Evolutionary conservation across 2,797 vertebrate genomes (phyloP), one percentile per base, ranked within the genome.

Genomic region (Peromyscus eremicus): DNA sequence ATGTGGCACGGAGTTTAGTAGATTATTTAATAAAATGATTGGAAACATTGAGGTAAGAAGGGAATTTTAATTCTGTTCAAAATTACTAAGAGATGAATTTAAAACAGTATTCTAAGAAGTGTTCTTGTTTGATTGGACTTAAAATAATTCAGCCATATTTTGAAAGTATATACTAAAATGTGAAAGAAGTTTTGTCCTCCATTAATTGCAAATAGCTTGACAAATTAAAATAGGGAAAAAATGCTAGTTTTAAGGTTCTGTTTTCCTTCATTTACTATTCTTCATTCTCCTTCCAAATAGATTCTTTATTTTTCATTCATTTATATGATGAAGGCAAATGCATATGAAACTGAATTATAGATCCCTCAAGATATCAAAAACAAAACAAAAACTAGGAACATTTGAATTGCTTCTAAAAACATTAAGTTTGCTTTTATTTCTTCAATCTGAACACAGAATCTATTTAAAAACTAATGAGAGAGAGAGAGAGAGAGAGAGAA

Each of bases 11-110:
- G 27, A 19, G 23, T 92, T 95, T 17, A 46, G 37, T 70, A 1
- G 5, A 8, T 55, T 96, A 73, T 68, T 81, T 97, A 96, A 83
- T 25, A 95, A 86, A 96, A 49, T 9, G 16, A 93, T 5, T 57
- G 5, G 91, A 94, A 19, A 60, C 57, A n/a, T 60, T 23, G 92
- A 68, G 1, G 27, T 49, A 82, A 91, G n/a, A 70, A 8, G 34
- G 6, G 70, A 2, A 77, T 13, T 80, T 92, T 81, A 86, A 43
- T 79, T 97, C 32, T 4, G 23, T 92, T 70, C 60, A 83, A 55
- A 92, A 68, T 77, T 6, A 43, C 0, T 37, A 52, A 76, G 32
- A 83, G 84, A 87, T 64, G 62, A 21, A 23, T n/a, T 85, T 55
- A 6, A 60, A 6, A 75, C 75, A 89, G 9, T 49, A 94, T 64